Percentiles rank a stretch among this genome's conserved stretches.
phyloP scores from a whole-genome alignment of 2,113 vertebrate genomes.

The Nettapus auritus region DNA sequence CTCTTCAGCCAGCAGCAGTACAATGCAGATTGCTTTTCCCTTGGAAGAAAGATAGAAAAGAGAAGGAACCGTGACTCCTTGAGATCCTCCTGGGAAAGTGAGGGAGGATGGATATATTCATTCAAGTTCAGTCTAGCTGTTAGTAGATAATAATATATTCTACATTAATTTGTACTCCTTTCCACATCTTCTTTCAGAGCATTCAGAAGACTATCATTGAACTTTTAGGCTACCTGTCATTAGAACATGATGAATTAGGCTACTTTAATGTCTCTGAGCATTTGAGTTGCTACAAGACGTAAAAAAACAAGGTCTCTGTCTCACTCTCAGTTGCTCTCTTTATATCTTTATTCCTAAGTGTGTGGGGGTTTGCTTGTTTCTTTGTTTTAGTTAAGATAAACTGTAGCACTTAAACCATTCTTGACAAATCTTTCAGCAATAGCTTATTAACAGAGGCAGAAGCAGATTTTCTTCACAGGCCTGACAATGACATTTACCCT shows the following conservation, averaged over 20 bases:
- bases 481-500: neutral
- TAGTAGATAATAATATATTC: neutral
- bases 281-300: neutral
- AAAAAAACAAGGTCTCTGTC: neutral
- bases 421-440: neutral
- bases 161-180: neutral
- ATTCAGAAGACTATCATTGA: neutral
- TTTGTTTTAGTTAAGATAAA: neutral
- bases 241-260: neutral
- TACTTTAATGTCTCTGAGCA: neutral
- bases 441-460: neutral
- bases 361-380: no score
- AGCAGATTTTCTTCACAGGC: constrained; percentile 15
- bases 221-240: neutral
- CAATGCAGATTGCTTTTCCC: neutral
- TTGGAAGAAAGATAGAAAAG: neutral
- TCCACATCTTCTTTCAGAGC: neutral
- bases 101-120: neutral
- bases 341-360: neutral
- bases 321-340: neutral
- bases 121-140: neutral
- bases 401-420: neutral
- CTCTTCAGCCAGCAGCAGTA: neutral
- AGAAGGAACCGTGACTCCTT: neutral
- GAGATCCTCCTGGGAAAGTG: neutral